A percentile compares a stretch with the other conserved stretches of the same genome.
phyloP scores from a whole-genome alignment of 1,140 invertebrate genomes.

The Diorhabda elongata region DNA sequence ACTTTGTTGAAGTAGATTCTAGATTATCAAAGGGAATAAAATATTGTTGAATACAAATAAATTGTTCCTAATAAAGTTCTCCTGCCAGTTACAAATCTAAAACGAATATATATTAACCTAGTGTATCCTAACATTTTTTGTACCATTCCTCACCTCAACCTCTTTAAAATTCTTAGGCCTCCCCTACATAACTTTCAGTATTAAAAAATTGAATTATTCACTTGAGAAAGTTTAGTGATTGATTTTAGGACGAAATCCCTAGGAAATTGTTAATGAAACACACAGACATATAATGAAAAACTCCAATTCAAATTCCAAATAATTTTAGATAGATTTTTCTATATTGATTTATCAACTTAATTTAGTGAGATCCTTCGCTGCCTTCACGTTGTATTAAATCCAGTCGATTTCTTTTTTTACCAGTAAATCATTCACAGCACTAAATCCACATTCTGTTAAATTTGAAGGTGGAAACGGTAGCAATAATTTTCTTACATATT shows the following conservation, averaged over 20 bases:
- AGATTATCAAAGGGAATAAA: too few relatives aligned
- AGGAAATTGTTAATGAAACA: conserved; percentile 37
- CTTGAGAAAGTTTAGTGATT: conserved; percentile 34
- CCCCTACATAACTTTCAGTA: conserved; percentile 23
- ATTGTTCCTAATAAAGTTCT: too few relatives aligned
- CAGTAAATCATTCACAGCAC: conserved; percentile 7
- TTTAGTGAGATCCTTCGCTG: conserved; percentile 3
- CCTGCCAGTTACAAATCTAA: too few relatives aligned
- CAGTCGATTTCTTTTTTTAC: conserved; percentile 10
- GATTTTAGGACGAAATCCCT: conserved; percentile 35
- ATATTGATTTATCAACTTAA: neutral
- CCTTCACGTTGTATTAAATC: neutral
- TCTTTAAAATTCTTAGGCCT: conserved; percentile 17
- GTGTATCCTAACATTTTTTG: too few relatives aligned
- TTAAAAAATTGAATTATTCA: conserved; percentile 34
- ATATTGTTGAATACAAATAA: too few relatives aligned
- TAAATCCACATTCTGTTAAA: conserved; percentile 11
- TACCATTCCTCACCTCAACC: neutral
- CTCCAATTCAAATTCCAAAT: conserved; percentile 33
- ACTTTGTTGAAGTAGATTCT: too few relatives aligned
- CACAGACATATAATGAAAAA: conserved; percentile 34
- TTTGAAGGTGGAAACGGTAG: conserved; percentile 4
- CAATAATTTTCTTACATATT: conserved; percentile 14
- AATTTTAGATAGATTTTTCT: conserved; percentile 9
- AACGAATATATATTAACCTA: too few relatives aligned